Evolutionary conservation across 2,888 invertebrate genomes (phyloP).

Genomic region (Cheilosia vulpina): DNA sequence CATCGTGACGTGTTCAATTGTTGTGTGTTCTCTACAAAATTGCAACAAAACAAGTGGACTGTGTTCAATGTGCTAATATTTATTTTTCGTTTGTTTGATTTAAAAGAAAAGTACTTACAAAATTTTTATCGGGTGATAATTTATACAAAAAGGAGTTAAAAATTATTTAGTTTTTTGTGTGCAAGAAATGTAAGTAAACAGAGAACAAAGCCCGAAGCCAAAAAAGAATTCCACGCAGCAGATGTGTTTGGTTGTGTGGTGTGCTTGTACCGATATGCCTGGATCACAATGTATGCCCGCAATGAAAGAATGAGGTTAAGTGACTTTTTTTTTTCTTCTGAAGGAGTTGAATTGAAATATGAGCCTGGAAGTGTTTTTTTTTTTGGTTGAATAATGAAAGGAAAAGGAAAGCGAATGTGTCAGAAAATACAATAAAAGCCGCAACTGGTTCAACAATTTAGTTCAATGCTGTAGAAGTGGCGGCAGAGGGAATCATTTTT

Average conservation of each 20-base stretch:
- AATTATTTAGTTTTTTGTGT: conserved; percentile 37
- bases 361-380: not conserved
- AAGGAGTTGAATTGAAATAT: conserved; percentile 1
- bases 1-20: conserved; percentile 36
- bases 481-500: not conserved
- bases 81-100: conserved; percentile 1
- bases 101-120: conserved; percentile 36
- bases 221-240: conserved; percentile 5
- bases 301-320: conserved; percentile 35
- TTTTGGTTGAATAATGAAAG: no score
- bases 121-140: conserved; percentile 40
- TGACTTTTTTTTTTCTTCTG: conserved; percentile 3
- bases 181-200: conserved; percentile 63
- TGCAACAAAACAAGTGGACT: conserved; percentile 33
- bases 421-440: not conserved
- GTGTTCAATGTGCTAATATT: conserved; percentile 48
- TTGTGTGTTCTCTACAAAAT: conserved; percentile 1
- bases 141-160: conserved; percentile 2
- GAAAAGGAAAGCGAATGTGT: not conserved
- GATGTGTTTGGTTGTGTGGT: conserved; percentile 3
- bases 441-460: conserved; percentile 10
- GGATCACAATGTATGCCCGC: not conserved
- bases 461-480: not conserved
- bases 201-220: conserved; percentile 13
- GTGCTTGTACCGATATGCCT: not conserved